Evolutionary conservation across 2,888 invertebrate genomes (phyloP).

Genomic region (Polyommatus icarus): DNA sequence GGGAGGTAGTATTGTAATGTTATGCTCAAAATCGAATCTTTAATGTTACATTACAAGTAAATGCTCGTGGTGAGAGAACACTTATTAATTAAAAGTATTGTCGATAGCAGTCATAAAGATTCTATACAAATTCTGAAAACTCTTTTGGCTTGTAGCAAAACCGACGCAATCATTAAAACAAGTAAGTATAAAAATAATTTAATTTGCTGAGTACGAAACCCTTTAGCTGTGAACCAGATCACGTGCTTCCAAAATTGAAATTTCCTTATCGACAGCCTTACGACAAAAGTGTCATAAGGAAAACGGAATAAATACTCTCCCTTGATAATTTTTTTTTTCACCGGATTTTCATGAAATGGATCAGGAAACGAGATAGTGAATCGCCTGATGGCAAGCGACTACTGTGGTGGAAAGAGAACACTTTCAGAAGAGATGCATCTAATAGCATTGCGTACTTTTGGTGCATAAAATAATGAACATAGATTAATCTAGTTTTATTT

Average conservation of each 20-base stretch:
- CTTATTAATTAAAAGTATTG: neutral
- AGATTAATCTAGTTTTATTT: too few species aligned
- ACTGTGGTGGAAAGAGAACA: neutral
- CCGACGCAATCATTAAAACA: neutral
- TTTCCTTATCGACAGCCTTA: neutral
- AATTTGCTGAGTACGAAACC: neutral
- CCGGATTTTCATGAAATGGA: neutral
- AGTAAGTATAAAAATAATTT: neutral
- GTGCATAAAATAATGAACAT: neutral
- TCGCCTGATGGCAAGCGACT: neutral
- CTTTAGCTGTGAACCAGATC: neutral
- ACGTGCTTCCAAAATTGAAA: neutral
- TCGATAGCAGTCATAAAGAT: neutral
- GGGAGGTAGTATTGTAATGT: too few species aligned
- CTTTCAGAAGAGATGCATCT: neutral
- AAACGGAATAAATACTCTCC: constrained; percentile 3
- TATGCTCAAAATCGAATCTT: too few species aligned
- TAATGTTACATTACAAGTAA: too few species aligned
- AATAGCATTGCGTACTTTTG: neutral
- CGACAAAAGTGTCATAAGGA: neutral
- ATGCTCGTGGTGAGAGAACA: too few species aligned
- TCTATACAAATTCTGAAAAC: neutral
- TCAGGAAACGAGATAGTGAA: neutral
- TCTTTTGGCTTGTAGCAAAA: neutral
- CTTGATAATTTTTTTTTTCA: neutral